Evolutionary conservation across 2,113 vertebrate species (phyloP).

Genomic region (Dolichotis patagonum): DNA sequence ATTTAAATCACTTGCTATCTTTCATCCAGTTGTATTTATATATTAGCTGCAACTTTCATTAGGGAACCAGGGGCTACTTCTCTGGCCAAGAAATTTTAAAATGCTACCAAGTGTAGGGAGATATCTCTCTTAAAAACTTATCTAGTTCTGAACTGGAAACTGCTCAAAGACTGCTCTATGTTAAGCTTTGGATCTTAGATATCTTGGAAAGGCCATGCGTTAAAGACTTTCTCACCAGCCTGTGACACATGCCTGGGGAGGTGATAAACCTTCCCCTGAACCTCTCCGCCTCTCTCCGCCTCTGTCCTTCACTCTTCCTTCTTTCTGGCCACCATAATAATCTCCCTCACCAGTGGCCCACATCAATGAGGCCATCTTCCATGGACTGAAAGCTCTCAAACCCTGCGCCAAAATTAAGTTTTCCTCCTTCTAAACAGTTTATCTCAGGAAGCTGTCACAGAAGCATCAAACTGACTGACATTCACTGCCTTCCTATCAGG

Average conservation of each 20-base stretch:
- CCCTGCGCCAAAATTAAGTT: not conserved
- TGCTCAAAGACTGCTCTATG: not conserved
- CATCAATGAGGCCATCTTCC: not conserved
- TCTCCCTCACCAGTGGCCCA: not conserved
- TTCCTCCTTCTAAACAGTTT: not conserved
- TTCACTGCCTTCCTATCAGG: not conserved
- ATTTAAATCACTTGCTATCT: constrained; percentile 17
- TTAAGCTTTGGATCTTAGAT: not conserved
- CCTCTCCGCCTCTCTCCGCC: not conserved
- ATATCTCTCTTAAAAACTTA: not conserved
- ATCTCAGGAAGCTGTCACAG: not conserved
- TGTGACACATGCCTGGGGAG: not conserved
- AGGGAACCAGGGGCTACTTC: not conserved
- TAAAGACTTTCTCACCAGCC: not conserved
- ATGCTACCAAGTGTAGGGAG: not conserved
- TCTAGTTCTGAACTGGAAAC: not conserved
- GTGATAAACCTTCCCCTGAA: not conserved
- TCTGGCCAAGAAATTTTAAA: constrained; percentile 3
- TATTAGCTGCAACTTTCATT: not conserved
- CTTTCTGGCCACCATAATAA: not conserved
- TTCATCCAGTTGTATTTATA: constrained; percentile 5
- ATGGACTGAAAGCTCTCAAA: not conserved
- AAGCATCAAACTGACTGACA: not conserved
- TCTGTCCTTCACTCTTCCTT: not conserved
- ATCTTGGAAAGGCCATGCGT: not conserved